These are phyloP conservation scores for Boloria euphrosyne DNA, from an alignment of 2,888 invertebrate species.

Conservation along the genomic window DNA sequence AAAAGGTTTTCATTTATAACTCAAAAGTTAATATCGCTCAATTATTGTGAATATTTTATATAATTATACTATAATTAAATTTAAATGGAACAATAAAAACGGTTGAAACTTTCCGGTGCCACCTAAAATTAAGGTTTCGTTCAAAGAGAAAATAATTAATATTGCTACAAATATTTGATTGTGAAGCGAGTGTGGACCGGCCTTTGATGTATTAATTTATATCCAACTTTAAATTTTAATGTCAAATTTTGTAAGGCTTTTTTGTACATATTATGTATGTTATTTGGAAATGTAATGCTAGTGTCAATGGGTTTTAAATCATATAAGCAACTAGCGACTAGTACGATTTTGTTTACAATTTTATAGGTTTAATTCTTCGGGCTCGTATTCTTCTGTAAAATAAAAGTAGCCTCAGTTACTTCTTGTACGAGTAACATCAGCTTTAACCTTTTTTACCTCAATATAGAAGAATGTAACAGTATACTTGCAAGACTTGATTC, in stretches of 20 bases:
- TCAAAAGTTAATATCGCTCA: conserved; percentile 27
- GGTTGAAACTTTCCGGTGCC: conserved; percentile 28
- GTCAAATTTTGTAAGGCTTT: not conserved
- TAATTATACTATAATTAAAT: conserved; percentile 29
- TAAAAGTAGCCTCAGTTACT: no score
- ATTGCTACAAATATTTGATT: conserved; percentile 30
- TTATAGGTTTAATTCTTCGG: no score
- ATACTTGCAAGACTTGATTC: no score
- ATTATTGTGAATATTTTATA: conserved; percentile 34
- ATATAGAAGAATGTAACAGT: no score
- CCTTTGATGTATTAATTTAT: conserved; percentile 23
- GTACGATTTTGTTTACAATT: no score
- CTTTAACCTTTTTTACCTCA: no score
- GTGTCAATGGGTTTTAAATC: no score
- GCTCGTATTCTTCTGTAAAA: no score
- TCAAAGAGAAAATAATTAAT: conserved; percentile 36
- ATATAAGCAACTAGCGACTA: no score
- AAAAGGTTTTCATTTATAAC: conserved; percentile 26
- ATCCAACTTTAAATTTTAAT: conserved; percentile 9
- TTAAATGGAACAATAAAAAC: conserved; percentile 30
- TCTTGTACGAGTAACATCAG: no score
- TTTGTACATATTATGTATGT: no score
- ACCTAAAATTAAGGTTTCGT: conserved; percentile 23
- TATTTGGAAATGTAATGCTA: not conserved
- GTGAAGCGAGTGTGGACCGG: not conserved